Base-by-base conservation (phyloP, 2,888 invertebrate species). In the Trisateles emortualis region DNA sequence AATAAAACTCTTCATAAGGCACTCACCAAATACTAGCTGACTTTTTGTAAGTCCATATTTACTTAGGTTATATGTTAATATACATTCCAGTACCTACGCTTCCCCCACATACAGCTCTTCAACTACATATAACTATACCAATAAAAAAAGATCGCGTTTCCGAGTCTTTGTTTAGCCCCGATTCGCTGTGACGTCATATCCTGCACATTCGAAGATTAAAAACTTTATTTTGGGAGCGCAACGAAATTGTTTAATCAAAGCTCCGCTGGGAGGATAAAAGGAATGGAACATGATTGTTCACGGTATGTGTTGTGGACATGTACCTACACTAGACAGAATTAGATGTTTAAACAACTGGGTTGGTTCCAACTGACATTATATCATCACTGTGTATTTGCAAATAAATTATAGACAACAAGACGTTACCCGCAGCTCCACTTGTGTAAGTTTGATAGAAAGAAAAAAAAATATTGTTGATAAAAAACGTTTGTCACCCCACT, bases 161-260 rank as follows among this genome's bases (percentile, higher is more conserved):
- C 29, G 46, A 50, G 35, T 69, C 57, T 65, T 68, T 70, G 59
- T 70, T 65, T 53, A 57, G 30, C 59, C 44, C 36, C 56, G 46
- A 59, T 71, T 50, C 59, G 48, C 38, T 52, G 47, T 43, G 57
- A 54, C 61, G 57, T 59, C 60, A 60, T 55, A 60, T 70, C 71
- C 59, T 58, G 57, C 57, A 60, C 66, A 62, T 61, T 51, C 59
- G 52, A 59, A 67, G 58, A 68, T 68, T 61, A 72, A 70, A 66
- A 68, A 67, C 67, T 73, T 76, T 75, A 72, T 76, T 75, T 76
- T 52, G 56, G 67, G 47, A 61, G 56, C 57, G 62, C 64, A 62
- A 63, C 72, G 56, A 64, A 66, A 74, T 75, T 72, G 72, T 76
- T 74, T 76, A 69, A 75, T 74, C 69, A 70, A 64, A 73, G 64